phyloP scores from a whole-genome alignment of 1,140 invertebrate genomes.

The Venturia canescens region DNA sequence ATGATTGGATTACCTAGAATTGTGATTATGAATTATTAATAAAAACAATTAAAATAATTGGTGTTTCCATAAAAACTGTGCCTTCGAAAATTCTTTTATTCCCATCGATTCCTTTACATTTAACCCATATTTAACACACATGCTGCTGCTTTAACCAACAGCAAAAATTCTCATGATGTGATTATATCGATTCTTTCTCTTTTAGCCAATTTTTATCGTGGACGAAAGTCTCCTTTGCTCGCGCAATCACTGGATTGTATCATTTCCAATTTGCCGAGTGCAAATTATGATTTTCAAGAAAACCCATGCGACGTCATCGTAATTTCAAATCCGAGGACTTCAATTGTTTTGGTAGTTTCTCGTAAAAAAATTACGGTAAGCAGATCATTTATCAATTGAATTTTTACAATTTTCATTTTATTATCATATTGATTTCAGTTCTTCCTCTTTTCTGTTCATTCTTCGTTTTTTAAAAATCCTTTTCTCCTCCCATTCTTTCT shows the following conservation, averaged over 20 bases:
- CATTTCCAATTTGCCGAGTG: not conserved
- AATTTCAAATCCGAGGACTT: too few relatives aligned
- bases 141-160: too few relatives aligned
- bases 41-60: slow-evolving; percentile 13
- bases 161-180: too few relatives aligned
- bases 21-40: slow-evolving; percentile 39
- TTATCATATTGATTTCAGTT: not conserved
- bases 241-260: not conserved
- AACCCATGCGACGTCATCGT: too few relatives aligned
- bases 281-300: not conserved
- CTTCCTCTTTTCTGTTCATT: not conserved
- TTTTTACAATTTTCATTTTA: not conserved
- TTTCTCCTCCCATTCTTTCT: too few relatives aligned
- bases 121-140: too few relatives aligned
- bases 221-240: too few relatives aligned
- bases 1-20: slow-evolving; percentile 41
- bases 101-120: not conserved
- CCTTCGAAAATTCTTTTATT: not conserved
- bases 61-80: not conserved
- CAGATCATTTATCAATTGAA: not conserved
- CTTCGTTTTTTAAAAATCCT: not conserved
- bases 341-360: too few relatives aligned
- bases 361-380: not conserved
- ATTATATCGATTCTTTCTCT: too few relatives aligned
- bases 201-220: too few relatives aligned